Conservation (phyloP, 2,888 invertebrate genomes). For the Adineta ricciae region DNA sequence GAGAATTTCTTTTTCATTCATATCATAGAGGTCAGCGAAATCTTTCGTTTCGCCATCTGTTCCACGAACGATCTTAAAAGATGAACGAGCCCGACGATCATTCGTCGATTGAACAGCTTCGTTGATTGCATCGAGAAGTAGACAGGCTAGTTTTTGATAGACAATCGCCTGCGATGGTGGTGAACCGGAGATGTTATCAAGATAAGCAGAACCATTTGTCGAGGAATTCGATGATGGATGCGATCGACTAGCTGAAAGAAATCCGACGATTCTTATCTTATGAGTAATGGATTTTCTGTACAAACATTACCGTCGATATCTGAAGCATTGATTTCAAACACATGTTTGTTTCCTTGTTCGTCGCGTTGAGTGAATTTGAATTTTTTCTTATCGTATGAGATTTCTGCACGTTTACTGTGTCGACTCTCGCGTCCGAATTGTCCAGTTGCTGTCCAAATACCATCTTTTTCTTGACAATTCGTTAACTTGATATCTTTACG, state of each 20-base stretch:
- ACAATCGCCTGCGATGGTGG: not conserved
- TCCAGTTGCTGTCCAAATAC: not conserved
- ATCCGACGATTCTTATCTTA: no score
- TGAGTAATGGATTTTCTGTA: no score
- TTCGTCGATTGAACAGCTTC: not conserved
- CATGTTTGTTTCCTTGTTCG: not conserved
- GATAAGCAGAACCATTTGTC: not conserved
- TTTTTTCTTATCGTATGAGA: not conserved
- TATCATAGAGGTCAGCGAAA: constrained; percentile 10
- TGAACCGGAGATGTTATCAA: not conserved
- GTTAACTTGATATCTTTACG: constrained; percentile 11
- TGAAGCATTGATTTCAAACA: not conserved
- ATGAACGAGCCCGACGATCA: constrained; percentile 4
- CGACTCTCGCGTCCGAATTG: not conserved
- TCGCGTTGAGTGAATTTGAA: not conserved
- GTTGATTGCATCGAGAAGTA: constrained; percentile 5
- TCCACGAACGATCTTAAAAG: constrained; percentile 5
- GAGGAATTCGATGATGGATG: not conserved
- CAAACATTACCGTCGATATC: constrained; percentile 3
- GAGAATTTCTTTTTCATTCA: constrained; percentile 19
- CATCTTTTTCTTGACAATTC: constrained; percentile 14
- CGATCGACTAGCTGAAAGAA: not conserved
- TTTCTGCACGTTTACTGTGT: constrained; percentile 15
- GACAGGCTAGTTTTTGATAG: constrained; percentile 11
- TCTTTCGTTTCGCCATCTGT: not conserved